These are phyloP conservation scores for Phylloscopus whistleri DNA, from an alignment of 2,113 vertebrate species.

Conservation along the genomic window DNA sequence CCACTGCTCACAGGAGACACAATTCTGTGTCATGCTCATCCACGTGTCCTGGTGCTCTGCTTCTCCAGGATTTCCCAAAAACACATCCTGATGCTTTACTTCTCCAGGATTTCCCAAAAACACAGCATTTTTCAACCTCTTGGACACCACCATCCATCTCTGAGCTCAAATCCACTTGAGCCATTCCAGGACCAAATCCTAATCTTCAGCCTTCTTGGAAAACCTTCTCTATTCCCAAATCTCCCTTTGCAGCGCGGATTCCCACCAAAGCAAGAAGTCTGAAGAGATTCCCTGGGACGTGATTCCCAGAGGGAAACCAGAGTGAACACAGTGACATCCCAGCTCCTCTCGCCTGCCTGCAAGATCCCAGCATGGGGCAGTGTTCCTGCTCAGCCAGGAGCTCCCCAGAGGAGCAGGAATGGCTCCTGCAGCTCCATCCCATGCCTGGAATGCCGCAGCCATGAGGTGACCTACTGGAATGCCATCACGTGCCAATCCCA, in stretches of 20 bases:
- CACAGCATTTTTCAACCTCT: rapidly evolving
- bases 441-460: neutral
- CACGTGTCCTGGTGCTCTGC: neutral
- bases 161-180: neutral
- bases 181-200: neutral
- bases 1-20: neutral
- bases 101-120: neutral
- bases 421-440: neutral
- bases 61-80: neutral
- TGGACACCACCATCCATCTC: neutral
- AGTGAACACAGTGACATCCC: neutral
- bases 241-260: neutral
- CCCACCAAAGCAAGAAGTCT: neutral
- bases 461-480: neutral
- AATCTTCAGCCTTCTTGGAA: neutral
- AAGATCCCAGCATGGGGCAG: rapidly evolving
- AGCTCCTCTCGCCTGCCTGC: neutral
- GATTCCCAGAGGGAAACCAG: neutral
- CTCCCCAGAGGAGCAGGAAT: neutral
- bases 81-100: neutral
- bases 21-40: neutral
- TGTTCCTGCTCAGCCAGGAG: neutral
- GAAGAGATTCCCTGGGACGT: neutral
- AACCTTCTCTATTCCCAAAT: neutral
- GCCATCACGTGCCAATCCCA: neutral